A percentile compares a stretch with the other conserved stretches of the same genome.
Evolutionary conservation across 2,113 vertebrate species (phyloP).

Genomic region (Toxostoma redivivum): DNA sequence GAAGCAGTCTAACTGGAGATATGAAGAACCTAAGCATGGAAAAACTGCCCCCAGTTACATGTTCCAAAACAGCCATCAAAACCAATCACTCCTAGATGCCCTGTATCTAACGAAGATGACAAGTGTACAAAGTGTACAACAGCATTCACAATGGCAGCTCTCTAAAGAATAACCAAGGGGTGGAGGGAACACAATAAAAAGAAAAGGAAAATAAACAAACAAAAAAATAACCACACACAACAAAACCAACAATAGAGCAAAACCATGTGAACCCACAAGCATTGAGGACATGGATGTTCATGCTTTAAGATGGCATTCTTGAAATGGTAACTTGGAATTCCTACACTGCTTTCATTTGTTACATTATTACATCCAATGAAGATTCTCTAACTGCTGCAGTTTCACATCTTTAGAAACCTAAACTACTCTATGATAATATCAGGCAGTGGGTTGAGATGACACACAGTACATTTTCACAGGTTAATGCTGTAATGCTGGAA

Average conservation of each 20-base stretch:
- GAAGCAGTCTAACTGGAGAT: background rate
- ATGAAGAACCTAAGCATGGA: background rate
- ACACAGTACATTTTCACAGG: background rate
- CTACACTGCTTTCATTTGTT: background rate
- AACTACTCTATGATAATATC: background rate
- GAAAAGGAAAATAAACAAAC: no score
- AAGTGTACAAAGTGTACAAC: background rate
- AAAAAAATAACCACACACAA: no score
- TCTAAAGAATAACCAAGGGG: background rate
- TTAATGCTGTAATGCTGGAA: background rate
- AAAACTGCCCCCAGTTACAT: accelerated
- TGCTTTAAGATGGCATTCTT: background rate
- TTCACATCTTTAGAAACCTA: background rate
- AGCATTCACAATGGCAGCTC: background rate
- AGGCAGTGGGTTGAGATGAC: background rate
- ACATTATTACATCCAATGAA: background rate
- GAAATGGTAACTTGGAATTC: background rate
- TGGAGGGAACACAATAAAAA: background rate
- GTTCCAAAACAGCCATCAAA: background rate
- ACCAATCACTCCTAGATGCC: background rate
- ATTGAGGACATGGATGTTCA: accelerated
- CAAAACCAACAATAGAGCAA: background rate
- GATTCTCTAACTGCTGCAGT: background rate
- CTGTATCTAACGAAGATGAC: background rate
- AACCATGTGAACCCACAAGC: background rate